A percentile compares a stretch with the other conserved stretches of the same genome.
Conservation (phyloP, 2,113 vertebrate genomes). For the Heloderma charlesbogerti region DNA sequence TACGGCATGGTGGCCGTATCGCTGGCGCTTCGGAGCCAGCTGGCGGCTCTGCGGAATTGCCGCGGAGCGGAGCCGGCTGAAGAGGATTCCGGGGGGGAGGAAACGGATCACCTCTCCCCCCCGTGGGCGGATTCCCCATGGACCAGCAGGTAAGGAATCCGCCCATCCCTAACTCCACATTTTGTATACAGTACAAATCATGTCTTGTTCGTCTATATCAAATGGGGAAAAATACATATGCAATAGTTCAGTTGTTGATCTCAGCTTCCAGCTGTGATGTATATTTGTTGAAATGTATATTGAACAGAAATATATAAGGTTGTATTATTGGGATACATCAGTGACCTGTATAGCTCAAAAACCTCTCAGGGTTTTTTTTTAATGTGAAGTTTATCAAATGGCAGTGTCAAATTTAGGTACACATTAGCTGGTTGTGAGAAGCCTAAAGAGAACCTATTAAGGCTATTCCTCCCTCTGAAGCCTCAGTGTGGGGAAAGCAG, state of each 20-base stretch:
- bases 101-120: too few species aligned
- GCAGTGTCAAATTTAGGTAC: background rate
- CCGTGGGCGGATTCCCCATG: too few species aligned
- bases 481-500: background rate
- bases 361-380: background rate
- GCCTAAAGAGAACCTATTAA: background rate
- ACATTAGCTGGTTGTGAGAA: background rate
- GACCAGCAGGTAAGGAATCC: too few species aligned
- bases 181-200: slow-evolving; percentile 62
- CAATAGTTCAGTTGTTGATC: background rate
- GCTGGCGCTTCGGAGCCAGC: too few species aligned
- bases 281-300: background rate
- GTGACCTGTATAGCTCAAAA: background rate
- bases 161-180: slow-evolving; percentile 57
- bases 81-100: too few species aligned
- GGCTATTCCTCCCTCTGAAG: background rate
- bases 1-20: too few species aligned
- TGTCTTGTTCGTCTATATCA: slow-evolving; percentile 29
- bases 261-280: slow-evolving; percentile 13
- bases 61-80: too few species aligned
- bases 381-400: background rate
- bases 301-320: background rate
- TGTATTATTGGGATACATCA: background rate
- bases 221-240: slow-evolving; percentile 19
- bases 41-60: too few species aligned